Conservation (phyloP, 2,797 vertebrate species). For the Australoheros facetus region DNA sequence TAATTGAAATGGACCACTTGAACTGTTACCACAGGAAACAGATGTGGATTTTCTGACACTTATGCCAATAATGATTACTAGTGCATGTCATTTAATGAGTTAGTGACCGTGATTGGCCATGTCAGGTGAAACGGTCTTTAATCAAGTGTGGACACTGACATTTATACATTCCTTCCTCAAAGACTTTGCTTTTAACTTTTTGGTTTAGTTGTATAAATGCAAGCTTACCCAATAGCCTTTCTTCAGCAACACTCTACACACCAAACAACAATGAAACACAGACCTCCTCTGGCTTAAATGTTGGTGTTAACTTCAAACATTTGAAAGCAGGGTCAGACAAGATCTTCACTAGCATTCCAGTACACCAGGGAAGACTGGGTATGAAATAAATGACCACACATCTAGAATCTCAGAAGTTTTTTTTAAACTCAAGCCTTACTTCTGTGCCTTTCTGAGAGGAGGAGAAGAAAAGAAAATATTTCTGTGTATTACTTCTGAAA, state of each 20-base stretch:
- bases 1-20: constrained; percentile 65
- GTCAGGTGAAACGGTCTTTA: constrained; percentile 10
- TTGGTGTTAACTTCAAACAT: constrained; percentile 40
- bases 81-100: constrained; percentile 21
- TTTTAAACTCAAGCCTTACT: constrained; percentile 19
- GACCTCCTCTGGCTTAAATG: constrained; percentile 11
- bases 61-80: constrained; percentile 55
- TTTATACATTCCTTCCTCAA: neutral
- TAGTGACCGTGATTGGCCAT: constrained; percentile 9
- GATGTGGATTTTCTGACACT: constrained; percentile 32
- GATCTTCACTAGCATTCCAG: constrained; percentile 9
- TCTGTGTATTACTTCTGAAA: constrained; percentile 13
- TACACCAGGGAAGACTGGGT: neutral
- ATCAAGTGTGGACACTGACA: neutral
- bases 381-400: constrained; percentile 6
- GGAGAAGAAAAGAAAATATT: constrained; percentile 5
- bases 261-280: constrained; percentile 19
- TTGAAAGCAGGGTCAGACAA: constrained; percentile 16
- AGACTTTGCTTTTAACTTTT: neutral
- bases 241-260: constrained; percentile 18
- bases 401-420: constrained; percentile 12
- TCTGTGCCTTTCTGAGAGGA: constrained; percentile 3
- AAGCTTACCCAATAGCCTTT: neutral
- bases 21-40: constrained; percentile 45
- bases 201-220: neutral